Evolutionary conservation across 23 tunicate species (phyloP).

Genomic region (Botrylloides violaceus): DNA sequence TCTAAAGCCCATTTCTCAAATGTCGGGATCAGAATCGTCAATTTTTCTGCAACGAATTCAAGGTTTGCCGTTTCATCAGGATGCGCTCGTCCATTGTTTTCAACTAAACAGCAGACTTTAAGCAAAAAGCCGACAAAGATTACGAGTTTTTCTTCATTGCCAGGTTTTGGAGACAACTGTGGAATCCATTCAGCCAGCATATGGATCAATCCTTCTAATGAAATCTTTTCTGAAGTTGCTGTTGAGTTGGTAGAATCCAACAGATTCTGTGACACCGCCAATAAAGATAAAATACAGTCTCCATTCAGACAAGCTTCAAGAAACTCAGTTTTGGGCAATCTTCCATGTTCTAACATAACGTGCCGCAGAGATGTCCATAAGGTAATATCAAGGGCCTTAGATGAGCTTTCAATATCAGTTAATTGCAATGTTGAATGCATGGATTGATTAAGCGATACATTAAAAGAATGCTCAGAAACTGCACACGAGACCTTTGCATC

Average conservation of each 20-base stretch:
- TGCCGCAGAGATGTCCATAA: constrained; percentile 4
- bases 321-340: constrained; percentile 15
- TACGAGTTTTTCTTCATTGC: constrained; percentile 38
- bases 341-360: background rate
- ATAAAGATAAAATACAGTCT: constrained; percentile 23
- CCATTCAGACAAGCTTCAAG: constrained; percentile 18
- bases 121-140: constrained; percentile 46
- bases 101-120: constrained; percentile 22
- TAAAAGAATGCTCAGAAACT: constrained; percentile 2
- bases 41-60: constrained; percentile 32
- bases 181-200: background rate
- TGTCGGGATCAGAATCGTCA: constrained; percentile 29
- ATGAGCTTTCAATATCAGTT: background rate
- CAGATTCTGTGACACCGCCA: constrained; percentile 25
- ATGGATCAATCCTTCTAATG: background rate
- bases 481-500: background rate
- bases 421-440: background rate
- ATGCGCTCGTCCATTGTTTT: constrained; percentile 5
- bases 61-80: constrained; percentile 33
- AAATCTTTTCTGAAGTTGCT: constrained; percentile 4
- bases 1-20: constrained; percentile 55
- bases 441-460: no score
- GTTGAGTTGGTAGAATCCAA: constrained; percentile 1
- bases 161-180: background rate
- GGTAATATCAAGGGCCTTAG: background rate